Base-by-base conservation (phyloP, 2,888 invertebrate genomes). In the Limnephilus auricula region DNA sequence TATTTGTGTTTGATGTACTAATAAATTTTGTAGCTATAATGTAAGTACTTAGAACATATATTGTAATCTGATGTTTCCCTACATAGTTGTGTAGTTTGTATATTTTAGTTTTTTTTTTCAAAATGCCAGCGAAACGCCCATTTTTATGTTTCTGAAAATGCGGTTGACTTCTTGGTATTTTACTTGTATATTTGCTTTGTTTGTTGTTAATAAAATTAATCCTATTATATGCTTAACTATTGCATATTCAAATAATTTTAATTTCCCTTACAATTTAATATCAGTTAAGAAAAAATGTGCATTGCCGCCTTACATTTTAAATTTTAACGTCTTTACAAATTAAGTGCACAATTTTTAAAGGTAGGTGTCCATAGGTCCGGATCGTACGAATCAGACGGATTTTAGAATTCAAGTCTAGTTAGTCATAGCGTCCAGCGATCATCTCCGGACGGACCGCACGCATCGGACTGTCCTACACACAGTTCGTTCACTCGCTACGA, bases 51-150 rank as follows among this genome's bases (percentile, higher is more conserved):
- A 84, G 30, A 85, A 45, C 13, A 30, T 40, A 34, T 83, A 84
- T 84, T 40, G 84, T 84, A 32, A 85, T 45, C 78, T 88, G 85
- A 30, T 85, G 40, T 40, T 25, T 84, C 30, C 40, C 30, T 30
- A 40, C 25, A 65, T 65, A 65, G 65, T 85, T n/a, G 10, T 40
- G 13, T 85, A 84, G 25, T 32, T 30, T 32, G 85, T 45, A 85
- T 40, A 78, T 9, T n/a, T n/a, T 32, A 85, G 30, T 13, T 45
- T 45, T 15, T 65, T 50, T 30, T 89, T 40, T 79, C 79, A 90
- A 90, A 90, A 86, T 34, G 80, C 80, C 37, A n/a, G 32, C 45
- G 90, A 90, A 90, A 79, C 90, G 82, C 90, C 90, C 90, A 90
- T 90, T 90, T 90, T 90, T 86, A 65, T 78, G n/a, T 40, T 32